A percentile compares a stretch with the other conserved stretches of the same genome.
Evolutionary conservation across 2,888 invertebrate genomes (phyloP).

Genomic region (Coecobrya sp.): DNA sequence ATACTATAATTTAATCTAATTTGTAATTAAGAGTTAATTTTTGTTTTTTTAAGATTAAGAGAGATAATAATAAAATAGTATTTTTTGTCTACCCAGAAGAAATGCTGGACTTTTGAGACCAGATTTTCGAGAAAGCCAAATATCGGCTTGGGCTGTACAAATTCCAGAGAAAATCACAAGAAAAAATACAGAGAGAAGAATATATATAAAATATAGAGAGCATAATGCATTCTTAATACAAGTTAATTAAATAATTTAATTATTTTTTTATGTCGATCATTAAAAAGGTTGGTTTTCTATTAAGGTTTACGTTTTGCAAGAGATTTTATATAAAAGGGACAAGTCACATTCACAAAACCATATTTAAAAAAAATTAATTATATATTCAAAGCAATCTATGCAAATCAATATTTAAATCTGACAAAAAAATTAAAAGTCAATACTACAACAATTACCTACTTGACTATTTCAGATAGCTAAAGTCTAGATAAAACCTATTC

Average conservation of each 20-base stretch:
- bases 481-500: too few relatives aligned
- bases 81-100: constrained; percentile 84
- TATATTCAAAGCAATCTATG: constrained; percentile 16
- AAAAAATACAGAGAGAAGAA: constrained; percentile 48
- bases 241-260: neutral
- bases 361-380: neutral
- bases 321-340: too few relatives aligned
- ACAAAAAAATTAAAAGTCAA: too few relatives aligned
- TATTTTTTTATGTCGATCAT: too few relatives aligned
- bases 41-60: neutral
- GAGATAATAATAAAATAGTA: constrained; percentile 17
- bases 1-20: too few relatives aligned
- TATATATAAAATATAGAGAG: constrained; percentile 2
- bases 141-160: constrained; percentile 83
- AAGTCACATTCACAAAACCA: constrained; percentile 1
- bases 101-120: constrained; percentile 86
- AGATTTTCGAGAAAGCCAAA: constrained; percentile 86
- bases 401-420: neutral
- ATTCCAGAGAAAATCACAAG: constrained; percentile 79
- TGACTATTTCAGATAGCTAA: too few relatives aligned
- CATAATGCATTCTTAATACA: neutral
- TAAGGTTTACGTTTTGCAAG: too few relatives aligned
- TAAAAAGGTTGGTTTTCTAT: too few relatives aligned
- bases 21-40: neutral
- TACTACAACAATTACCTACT: too few relatives aligned